Percentiles rank a stretch among this genome's conserved stretches.
Evolutionary conservation across 1,140 invertebrate genomes (phyloP).

Genomic region (Zaprionus ornatus): DNA sequence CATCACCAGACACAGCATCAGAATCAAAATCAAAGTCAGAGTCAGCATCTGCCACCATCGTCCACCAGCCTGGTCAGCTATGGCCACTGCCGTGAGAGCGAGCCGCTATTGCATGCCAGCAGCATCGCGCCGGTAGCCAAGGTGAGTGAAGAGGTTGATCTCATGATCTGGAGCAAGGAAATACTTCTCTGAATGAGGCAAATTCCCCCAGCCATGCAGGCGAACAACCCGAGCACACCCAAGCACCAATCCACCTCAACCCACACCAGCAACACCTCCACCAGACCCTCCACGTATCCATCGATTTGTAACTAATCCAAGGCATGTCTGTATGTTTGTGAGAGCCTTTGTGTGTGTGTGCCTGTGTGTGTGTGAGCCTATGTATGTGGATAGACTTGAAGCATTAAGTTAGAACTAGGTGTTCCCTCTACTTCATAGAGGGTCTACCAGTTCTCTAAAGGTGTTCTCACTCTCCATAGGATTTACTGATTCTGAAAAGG

Average conservation of each 20-base stretch:
- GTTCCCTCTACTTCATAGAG: too few species aligned
- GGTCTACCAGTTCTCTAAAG: too few species aligned
- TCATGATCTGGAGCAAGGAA: constrained; percentile 76
- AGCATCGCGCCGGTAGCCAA: constrained; percentile 83
- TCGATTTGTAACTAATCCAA: constrained; percentile 56
- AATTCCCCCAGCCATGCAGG: not conserved
- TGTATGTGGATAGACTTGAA: not conserved
- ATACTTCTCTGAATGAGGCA: constrained; percentile 66
- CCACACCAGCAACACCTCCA: constrained; percentile 1
- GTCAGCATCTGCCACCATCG: constrained; percentile 60
- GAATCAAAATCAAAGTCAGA: constrained; percentile 31
- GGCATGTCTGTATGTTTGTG: not conserved
- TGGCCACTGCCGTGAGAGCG: constrained; percentile 87
- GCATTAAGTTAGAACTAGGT: not conserved
- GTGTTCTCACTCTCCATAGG: too few species aligned
- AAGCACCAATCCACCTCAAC: not conserved
- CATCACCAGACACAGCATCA: constrained; percentile 49
- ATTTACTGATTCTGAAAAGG: too few species aligned
- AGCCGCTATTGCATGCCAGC: constrained; percentile 87
- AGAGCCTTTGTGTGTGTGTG: not conserved
- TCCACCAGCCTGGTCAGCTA: constrained; percentile 69
- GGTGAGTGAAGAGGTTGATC: constrained; percentile 74
- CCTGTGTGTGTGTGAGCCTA: not conserved
- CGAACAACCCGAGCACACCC: not conserved
- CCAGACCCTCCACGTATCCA: constrained; percentile 5